Base-by-base conservation (phyloP, 2,113 vertebrate species). In the Anguilla rostrata region DNA sequence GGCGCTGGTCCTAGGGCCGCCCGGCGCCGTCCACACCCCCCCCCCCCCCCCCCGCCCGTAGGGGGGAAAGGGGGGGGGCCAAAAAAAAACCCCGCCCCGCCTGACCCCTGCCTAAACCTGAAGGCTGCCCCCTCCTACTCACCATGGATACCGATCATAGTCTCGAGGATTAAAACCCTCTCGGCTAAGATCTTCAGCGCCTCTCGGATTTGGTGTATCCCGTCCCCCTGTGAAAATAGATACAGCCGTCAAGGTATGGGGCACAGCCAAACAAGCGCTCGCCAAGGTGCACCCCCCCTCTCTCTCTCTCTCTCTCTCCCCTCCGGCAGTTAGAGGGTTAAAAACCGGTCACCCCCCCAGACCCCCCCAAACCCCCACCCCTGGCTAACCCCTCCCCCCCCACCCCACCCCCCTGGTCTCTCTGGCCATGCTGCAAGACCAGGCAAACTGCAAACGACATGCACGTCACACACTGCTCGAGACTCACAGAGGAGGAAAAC, bases 121-220 rank as follows among this genome's bases (percentile, higher is more conserved):
- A 94, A 91, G 92, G 79, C 94, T 94, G 92, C 91, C 92, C 93
- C 92, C 93, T 94, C 94, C 96, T 98, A 99, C 98, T 99, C 97
- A 99, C 98, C 98, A 92, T 99, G 98, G 94, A 99, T 98, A 97
- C 98, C 98, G 95, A 99, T 99, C 98, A 99, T 98, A 97, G 98
- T 98, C 96, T 99, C 98, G 94, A 99, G 97, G 97, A 99, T 99
- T 97, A 99, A 98, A 97, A 99, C 98, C 97, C 98, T 97, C 95
- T 99, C 98, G 26, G 98, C 98, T 97, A 99, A 98, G 96, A 99
- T 99, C 98, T 99, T 99, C 96, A 99, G 97, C 83, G 98, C 98
- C 95, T 99, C 98, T 89, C 97, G 98, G 95, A 99, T 98, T 94
- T 98, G 98, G 96, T 98, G 98, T 96, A 99, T 97, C 90, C 98